Evolutionary conservation across 2,113 vertebrate genomes (phyloP).

Genomic region (Asarcornis scutulata): DNA sequence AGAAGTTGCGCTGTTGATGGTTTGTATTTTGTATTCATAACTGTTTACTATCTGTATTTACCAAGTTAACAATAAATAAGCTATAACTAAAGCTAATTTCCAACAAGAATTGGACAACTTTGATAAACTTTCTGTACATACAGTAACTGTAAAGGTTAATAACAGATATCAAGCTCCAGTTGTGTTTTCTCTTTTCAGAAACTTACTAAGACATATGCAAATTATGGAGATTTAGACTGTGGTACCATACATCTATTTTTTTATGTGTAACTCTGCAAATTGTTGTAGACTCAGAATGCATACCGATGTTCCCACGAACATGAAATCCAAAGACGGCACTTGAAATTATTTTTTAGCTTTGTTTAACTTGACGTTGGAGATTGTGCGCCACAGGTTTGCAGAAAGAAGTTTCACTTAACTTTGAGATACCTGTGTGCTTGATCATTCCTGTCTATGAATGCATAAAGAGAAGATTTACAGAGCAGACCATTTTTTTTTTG

Average conservation of each 20-base stretch:
- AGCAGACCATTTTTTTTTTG: not conserved
- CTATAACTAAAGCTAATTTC: not conserved
- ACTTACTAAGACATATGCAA: not conserved
- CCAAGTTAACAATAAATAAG: not conserved
- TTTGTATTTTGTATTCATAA: slow-evolving; percentile 21
- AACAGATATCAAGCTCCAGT: not conserved
- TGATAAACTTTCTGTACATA: not conserved
- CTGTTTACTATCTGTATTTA: not conserved
- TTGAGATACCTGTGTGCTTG: not conserved
- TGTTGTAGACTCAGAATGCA: slow-evolving; percentile 38
- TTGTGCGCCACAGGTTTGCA: not conserved
- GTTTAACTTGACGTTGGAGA: not conserved
- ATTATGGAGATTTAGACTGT: slow-evolving; percentile 18
- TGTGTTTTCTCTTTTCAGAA: slow-evolving; percentile 17
- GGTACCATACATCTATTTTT: slow-evolving; percentile 51
- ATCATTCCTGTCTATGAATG: not conserved
- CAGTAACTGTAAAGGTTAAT: not conserved
- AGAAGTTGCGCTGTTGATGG: not conserved
- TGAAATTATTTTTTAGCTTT: slow-evolving; percentile 11
- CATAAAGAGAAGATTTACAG: not conserved
- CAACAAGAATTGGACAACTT: not conserved
- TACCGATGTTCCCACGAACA: slow-evolving; percentile 51
- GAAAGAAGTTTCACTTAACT: not conserved
- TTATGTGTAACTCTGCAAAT: slow-evolving; percentile 24
- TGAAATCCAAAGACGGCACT: slow-evolving; percentile 62